Evolutionary conservation across 1,140 invertebrate species (phyloP), one percentile per base, ranked within the genome.

Genomic region (Leptinotarsa defecta): DNA sequence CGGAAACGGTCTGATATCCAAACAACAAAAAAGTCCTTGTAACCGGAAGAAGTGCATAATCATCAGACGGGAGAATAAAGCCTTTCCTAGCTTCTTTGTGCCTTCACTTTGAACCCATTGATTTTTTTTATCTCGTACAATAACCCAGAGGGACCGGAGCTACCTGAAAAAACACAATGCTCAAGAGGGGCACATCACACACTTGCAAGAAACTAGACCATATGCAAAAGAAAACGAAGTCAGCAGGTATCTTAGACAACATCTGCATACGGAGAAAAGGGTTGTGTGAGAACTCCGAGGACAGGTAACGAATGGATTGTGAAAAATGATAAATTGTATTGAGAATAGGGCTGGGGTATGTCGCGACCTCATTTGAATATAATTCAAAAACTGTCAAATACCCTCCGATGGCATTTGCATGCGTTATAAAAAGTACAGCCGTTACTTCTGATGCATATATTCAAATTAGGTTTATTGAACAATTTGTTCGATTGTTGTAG

Each of bases 341-440:
- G n/a, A 74, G 74, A 71, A 77, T 74, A 73, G 77, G 74, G 80
- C n/a, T 19, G 52, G 52, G 52, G 52, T 57, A 17, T 57, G 52
- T 57, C 17, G 52, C 52, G 52, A 79, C 76, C 82, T 83, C 79
- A 83, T 83, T 83, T 83, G 77, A 83, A 83, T 83, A 83, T 83
- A 80, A 83, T 83, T 83, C 81, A 83, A n/a, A 78, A 83, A 83
- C 81, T 83, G 81, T 82, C 82, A 83, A 81, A 80, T 78, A 76
- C 79, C 81, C 81, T 78, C 81, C 76, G 79, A 77, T 70, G 77
- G 77, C 78, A 83, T 83, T 83, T 82, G 81, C 82, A 83, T 83
- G 82, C 69, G 74, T 79, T 72, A 75, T 68, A 74, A 76, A 73
- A 57, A 73, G 74, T 75, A 78, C 43, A 48, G 69, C 69, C 69